A percentile compares a stretch with the other conserved stretches of the same genome.
Conservation (phyloP, 2,797 vertebrate genomes). For the Neosalanx taihuensis region DNA sequence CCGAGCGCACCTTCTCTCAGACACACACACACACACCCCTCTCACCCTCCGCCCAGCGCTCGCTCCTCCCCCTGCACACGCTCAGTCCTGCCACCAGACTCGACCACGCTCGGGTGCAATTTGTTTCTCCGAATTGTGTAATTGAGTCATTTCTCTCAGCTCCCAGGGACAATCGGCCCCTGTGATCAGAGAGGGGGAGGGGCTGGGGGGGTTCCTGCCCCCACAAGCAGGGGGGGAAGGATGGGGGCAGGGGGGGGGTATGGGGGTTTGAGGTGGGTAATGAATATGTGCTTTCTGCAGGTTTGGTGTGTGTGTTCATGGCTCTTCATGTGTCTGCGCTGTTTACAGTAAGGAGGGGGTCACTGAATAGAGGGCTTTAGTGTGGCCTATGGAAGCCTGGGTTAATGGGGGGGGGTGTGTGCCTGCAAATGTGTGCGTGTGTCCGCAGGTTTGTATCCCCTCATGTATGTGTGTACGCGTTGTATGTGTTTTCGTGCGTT, state of each 20-base stretch:
- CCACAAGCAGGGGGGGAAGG: neutral
- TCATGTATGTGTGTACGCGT: too few relatives aligned
- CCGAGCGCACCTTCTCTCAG: neutral
- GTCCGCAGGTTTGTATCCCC: too few relatives aligned
- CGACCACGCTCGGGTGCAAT: conserved; percentile 52
- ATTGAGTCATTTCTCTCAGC: conserved; percentile 56
- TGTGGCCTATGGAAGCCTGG: conserved; percentile 34
- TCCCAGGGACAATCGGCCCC: conserved; percentile 60
- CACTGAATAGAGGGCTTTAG: conserved; percentile 46
- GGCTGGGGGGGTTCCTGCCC: conserved; percentile 31
- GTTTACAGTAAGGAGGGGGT: neutral
- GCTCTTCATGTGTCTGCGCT: conserved; percentile 13
- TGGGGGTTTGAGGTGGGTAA: conserved; percentile 11
- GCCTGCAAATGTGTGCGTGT: neutral
- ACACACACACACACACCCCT: conserved; percentile 12
- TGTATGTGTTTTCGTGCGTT: neutral
- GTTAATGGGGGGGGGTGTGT: conserved; percentile 10
- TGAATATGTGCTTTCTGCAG: conserved; percentile 13
- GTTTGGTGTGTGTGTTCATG: neutral
- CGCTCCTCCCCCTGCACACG: conserved; percentile 11
- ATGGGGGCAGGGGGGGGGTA: conserved; percentile 1
- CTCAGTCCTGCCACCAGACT: conserved; percentile 13
- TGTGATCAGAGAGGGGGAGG: conserved; percentile 45
- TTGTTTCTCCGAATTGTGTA: conserved; percentile 61
- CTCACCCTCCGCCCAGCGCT: conserved; percentile 9